Evolutionary conservation across 2,113 vertebrate genomes (phyloP).

Genomic region (Cyprinus carpio): DNA sequence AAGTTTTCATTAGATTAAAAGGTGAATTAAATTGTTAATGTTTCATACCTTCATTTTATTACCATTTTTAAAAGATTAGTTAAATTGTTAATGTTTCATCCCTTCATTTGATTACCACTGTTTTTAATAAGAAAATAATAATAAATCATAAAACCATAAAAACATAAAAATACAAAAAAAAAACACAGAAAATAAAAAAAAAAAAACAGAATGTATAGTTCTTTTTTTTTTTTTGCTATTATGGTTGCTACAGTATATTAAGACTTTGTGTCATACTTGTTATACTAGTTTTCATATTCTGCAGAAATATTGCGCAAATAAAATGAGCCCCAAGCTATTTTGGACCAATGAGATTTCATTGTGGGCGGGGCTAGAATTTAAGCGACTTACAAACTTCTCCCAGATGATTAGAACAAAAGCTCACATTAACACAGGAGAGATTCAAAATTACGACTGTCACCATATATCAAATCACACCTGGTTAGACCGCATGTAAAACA

Average conservation of each 20-base stretch:
- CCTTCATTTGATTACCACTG: too few species aligned
- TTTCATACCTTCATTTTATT: too few species aligned
- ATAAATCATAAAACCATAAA: too few species aligned
- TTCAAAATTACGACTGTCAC: not conserved
- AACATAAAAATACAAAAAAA: too few species aligned
- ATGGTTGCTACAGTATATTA: not conserved
- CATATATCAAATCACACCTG: conserved; percentile 16
- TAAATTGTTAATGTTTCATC: too few species aligned
- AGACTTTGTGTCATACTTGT: not conserved
- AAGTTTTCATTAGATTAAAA: too few species aligned
- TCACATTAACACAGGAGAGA: not conserved
- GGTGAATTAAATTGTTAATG: too few species aligned
- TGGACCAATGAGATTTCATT: not conserved
- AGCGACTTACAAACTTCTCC: not conserved
- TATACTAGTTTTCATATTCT: not conserved
- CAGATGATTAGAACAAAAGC: not conserved
- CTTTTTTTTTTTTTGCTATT: too few species aligned
- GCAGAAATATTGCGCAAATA: not conserved
- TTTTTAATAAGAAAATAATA: too few species aligned
- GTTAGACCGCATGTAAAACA: not conserved
- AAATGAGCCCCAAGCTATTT: not conserved
- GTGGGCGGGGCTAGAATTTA: not conserved
- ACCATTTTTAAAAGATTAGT: too few species aligned
- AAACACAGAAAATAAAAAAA: too few species aligned
- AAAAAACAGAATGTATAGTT: too few species aligned